Conservation (phyloP, 2,797 vertebrate genomes). For the Acipenser transmontanus region DNA sequence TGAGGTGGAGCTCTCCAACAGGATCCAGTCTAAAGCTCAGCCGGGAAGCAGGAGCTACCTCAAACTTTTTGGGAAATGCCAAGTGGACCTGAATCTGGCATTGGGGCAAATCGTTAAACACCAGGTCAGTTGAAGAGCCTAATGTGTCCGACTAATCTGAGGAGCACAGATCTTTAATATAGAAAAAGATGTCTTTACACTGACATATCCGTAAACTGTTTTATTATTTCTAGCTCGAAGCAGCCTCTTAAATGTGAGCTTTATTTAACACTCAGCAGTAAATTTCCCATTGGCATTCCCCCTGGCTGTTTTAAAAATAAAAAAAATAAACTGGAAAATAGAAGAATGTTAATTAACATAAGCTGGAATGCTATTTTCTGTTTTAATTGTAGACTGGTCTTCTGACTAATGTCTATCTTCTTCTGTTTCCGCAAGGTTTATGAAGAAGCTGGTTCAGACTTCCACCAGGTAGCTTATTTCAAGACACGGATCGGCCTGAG, state of each 20-base stretch:
- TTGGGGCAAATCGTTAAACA: conserved; percentile 97
- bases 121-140: conserved; percentile 63
- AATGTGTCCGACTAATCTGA: too few relatives aligned
- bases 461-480: conserved; percentile 98
- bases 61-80: conserved; percentile 97
- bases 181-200: too few relatives aligned
- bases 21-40: conserved; percentile 91
- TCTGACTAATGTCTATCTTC: background rate
- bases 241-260: too few relatives aligned
- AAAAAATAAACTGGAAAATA: background rate
- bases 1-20: conserved; percentile 91
- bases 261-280: background rate
- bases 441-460: conserved; percentile 97
- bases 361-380: background rate
- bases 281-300: background rate
- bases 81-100: conserved; percentile 93
- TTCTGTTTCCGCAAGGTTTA: conserved; percentile 71
- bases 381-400: background rate
- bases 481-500: conserved; percentile 91
- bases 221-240: too few relatives aligned
- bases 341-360: background rate
- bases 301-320: background rate
- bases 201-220: too few relatives aligned
- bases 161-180: too few relatives aligned
- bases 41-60: conserved; percentile 92